A percentile compares a stretch with the other conserved stretches of the same genome.
These are phyloP conservation scores for Tinamus major DNA, from an alignment of 2,797 vertebrate species.

Conservation along the genomic window DNA sequence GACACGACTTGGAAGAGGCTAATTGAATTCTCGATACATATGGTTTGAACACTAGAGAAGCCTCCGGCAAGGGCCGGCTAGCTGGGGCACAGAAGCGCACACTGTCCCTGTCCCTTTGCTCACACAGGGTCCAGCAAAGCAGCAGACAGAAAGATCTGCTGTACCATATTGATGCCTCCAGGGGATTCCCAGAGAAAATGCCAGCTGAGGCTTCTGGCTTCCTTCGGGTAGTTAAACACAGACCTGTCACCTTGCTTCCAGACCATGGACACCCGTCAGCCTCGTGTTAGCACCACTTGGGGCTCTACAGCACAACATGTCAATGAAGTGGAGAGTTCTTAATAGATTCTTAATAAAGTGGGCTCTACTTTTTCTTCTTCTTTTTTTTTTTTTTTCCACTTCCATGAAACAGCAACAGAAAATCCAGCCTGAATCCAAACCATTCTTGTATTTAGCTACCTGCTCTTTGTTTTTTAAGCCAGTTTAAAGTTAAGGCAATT, in stretches of 20 bases:
- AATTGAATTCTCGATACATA: not conserved
- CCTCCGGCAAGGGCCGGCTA: not conserved
- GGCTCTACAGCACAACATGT: not conserved
- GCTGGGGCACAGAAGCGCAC: not conserved
- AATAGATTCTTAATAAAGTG: no score
- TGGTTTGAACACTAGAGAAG: not conserved
- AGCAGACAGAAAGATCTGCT: not conserved
- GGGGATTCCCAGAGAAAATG: not conserved
- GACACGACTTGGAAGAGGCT: not conserved
- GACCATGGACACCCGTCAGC: not conserved
- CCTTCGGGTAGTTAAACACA: constrained; percentile 17
- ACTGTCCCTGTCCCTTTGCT: not conserved
- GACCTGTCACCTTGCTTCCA: not conserved
- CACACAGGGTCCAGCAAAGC: not conserved
- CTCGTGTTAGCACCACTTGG: not conserved
- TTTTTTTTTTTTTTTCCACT: not conserved
- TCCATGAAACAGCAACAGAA: not conserved
- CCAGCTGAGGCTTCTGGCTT: not conserved
- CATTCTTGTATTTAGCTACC: not conserved
- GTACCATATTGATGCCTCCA: constrained; percentile 9
- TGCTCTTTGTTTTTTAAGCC: not conserved
- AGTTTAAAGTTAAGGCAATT: not conserved
- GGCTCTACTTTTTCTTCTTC: not conserved
- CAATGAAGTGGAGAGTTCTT: not conserved
- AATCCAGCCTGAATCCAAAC: not conserved